Percentiles rank a stretch among this genome's conserved stretches.
Conservation (phyloP, 1,140 invertebrate species). For the Leptonema lineaticorne region DNA sequence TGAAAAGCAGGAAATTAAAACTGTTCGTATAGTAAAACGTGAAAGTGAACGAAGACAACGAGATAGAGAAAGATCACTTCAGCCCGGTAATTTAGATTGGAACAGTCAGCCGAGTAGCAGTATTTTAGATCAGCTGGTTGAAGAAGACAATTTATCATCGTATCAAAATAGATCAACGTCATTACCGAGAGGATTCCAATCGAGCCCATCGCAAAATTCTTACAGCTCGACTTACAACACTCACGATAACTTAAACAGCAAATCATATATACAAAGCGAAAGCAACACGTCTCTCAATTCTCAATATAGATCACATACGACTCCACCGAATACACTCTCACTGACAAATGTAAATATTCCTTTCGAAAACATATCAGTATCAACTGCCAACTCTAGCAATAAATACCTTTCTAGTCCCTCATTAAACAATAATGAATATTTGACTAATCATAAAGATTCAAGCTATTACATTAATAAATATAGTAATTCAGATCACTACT, state of each 20-base stretch:
- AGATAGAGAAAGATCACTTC: constrained; percentile 63
- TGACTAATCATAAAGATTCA: constrained; percentile 26
- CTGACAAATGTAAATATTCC: constrained; percentile 40
- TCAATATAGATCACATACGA: constrained; percentile 29
- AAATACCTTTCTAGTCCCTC: constrained; percentile 38
- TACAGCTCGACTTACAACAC: constrained; percentile 45
- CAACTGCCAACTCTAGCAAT: constrained; percentile 31
- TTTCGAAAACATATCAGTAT: constrained; percentile 36
- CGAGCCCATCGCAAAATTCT: constrained; percentile 48
- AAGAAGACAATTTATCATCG: constrained; percentile 54
- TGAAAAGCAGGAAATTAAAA: constrained; percentile 87
- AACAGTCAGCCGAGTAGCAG: constrained; percentile 43
- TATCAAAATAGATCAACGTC: constrained; percentile 50
- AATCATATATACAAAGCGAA: constrained; percentile 31
- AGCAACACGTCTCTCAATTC: constrained; percentile 1
- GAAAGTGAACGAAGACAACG: constrained; percentile 83
- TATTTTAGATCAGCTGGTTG: constrained; percentile 58
- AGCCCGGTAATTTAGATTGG: constrained; percentile 53
- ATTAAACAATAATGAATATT: constrained; percentile 39
- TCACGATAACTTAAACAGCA: constrained; percentile 18
- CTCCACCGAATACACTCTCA: constrained; percentile 38
- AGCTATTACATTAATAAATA: constrained; percentile 28
- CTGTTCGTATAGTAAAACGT: constrained; percentile 89
- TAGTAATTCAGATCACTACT: constrained; percentile 26
- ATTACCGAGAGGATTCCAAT: constrained; percentile 44